These are phyloP conservation scores for Nebria brevicollis DNA, from an alignment of 2,888 invertebrate species.

Conservation along the genomic window DNA sequence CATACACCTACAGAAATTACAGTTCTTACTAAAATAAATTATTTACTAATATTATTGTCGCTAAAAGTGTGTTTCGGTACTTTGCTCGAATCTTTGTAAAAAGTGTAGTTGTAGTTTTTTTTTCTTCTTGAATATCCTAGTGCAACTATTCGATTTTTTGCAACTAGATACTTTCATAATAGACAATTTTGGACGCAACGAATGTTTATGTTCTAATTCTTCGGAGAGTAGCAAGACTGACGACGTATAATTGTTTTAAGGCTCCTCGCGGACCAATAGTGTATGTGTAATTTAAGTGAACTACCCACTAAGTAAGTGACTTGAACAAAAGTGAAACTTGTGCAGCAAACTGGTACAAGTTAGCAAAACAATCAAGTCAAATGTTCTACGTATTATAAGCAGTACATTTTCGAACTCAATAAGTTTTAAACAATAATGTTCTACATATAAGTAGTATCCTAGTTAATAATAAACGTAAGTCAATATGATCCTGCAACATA, in stretches of 20 bases:
- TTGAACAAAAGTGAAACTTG: not conserved
- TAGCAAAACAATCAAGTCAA: not conserved
- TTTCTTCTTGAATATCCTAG: no score
- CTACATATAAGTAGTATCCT: not conserved
- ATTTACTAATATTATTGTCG: no score
- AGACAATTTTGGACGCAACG: no score
- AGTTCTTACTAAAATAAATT: no score
- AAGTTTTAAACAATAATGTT: not conserved
- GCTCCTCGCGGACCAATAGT: not conserved
- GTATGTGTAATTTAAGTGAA: not conserved
- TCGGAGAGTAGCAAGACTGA: constrained; percentile 14
- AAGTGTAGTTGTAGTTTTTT: no score
- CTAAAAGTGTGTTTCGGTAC: no score
- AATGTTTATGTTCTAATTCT: not conserved
- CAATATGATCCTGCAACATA: constrained; percentile 58
- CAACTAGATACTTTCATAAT: no score
- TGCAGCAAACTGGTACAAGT: not conserved
- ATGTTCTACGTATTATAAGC: no score
- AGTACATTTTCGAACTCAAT: no score
- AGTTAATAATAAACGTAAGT: not conserved
- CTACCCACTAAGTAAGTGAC: not conserved
- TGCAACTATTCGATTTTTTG: no score
- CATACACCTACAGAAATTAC: not conserved
- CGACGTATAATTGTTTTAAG: not conserved
- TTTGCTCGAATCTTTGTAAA: no score